Base-by-base conservation (phyloP, 64 coral and sea anemone genomes). In the Pocillopora verrucosa region DNA sequence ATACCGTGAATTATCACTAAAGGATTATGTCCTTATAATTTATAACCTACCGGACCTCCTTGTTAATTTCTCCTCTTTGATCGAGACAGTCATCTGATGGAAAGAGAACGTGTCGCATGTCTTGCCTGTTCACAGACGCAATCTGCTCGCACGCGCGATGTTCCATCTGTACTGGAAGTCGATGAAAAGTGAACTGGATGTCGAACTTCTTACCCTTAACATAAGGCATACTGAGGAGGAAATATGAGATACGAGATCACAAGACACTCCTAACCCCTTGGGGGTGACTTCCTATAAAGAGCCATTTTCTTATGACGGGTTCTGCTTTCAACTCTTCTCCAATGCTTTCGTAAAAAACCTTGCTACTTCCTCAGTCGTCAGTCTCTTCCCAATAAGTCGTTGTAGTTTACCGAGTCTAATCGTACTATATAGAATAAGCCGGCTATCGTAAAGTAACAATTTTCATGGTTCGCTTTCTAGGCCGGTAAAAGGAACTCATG, bases 151-250 rank as follows among this genome's bases (percentile, higher is more conserved):
- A 87, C 57, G 93, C 83, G 35, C 93, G 89, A 59, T 94, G 93
- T 64, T 94, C 89, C 93, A 94, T 94, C 59, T 91, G 84, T 24
- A 91, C 87, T 61, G 93, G 72, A 16, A 94, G 69, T 38, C 93
- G 93, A n/a, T 88, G 87, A 24, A 91, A 94, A 36, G 89, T 94
- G 30, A 94, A 94, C 26, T 94, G 89, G 22, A 94, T 87, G 63
- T 91, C 89, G 14, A 88, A 94, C 41, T 76, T 94, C 64, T 78
- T 82, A 13, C 80, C 75, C 14, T 16, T 88, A 56, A 94, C 65
- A 58, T 82, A 94, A 0, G 84, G 89, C 93, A 94, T 94, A 4
- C 93, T 94, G 76, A 67, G 74, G 65, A 57, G 60, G 67, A 70
- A 80, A 60, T 30, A 30, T 30, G 30, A 30, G 30, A 30, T 30